Percentiles rank a stretch among this genome's conserved stretches.
phyloP scores from a whole-genome alignment of 1,140 invertebrate species.

The Penaeus indicus region DNA sequence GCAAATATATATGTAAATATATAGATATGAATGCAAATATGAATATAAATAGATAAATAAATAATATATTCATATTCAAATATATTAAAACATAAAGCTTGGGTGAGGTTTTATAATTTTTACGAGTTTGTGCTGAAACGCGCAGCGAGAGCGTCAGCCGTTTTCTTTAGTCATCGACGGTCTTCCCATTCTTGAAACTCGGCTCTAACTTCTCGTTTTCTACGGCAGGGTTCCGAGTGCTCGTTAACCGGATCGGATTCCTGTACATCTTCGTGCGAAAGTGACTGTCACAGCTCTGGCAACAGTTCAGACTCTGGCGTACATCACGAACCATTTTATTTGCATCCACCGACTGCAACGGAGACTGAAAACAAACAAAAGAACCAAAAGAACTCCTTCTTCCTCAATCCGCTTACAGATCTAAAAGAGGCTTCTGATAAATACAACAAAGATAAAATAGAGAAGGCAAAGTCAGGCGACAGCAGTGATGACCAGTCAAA shows the following conservation, averaged over 20 bases:
- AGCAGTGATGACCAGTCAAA: slow-evolving; percentile 43
- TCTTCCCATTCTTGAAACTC: not conserved
- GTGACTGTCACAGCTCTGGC: slow-evolving; percentile 52
- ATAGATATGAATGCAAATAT: too few species aligned
- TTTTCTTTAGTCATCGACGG: not conserved
- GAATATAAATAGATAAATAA: too few species aligned
- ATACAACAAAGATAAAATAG: slow-evolving; percentile 43
- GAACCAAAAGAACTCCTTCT: slow-evolving; percentile 36
- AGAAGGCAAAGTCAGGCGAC: slow-evolving; percentile 9
- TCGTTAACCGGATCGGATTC: slow-evolving; percentile 50
- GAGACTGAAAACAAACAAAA: slow-evolving; percentile 7
- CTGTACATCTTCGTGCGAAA: slow-evolving; percentile 51
- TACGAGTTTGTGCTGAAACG: not conserved
- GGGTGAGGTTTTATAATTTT: not conserved
- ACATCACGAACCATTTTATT: slow-evolving; percentile 78
- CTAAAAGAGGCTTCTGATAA: slow-evolving; percentile 57
- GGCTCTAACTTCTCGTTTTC: not conserved
- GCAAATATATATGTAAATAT: too few species aligned
- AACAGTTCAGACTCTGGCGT: slow-evolving; percentile 55
- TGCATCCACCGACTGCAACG: slow-evolving; percentile 76
- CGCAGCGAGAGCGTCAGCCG: not conserved
- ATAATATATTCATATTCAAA: too few species aligned
- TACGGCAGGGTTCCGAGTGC: slow-evolving; percentile 48
- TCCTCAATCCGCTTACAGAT: slow-evolving; percentile 53
- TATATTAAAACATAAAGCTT: not conserved